phyloP scores from a whole-genome alignment of 2,888 invertebrate species.

The Conus canariensis region DNA sequence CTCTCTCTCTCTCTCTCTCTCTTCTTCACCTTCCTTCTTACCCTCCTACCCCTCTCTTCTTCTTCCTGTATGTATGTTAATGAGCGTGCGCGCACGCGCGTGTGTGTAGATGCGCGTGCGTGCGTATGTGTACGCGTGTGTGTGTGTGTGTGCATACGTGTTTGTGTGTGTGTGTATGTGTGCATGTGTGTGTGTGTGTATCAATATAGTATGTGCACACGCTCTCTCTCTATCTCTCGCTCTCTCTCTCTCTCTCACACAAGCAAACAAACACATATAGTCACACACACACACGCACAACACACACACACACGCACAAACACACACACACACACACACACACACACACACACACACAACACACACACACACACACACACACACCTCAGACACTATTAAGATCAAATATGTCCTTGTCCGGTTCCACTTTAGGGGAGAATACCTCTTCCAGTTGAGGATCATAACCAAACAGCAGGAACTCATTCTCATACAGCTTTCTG shows the following conservation, averaged over 20 bases:
- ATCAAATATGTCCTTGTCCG: constrained; percentile 22
- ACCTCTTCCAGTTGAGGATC: constrained; percentile 39
- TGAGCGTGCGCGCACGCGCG: background rate
- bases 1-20: too few relatives aligned
- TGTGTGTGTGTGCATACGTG: background rate
- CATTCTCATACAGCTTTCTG: constrained; percentile 23
- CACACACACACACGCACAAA: background rate
- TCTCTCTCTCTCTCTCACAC: background rate
- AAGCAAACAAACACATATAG: background rate
- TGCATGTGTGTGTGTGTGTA: background rate
- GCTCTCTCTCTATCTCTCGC: background rate
- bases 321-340: background rate
- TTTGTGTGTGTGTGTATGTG: background rate
- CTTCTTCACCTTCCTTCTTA: background rate
- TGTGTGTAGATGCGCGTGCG: background rate
- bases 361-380: background rate
- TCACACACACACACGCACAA: background rate
- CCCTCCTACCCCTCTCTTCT: background rate
- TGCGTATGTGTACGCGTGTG: background rate
- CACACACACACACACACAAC: background rate
- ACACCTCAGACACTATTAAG: background rate
- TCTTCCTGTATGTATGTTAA: background rate
- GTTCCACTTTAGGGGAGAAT: constrained; percentile 13
- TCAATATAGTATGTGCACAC: background rate
- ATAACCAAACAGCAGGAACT: constrained; percentile 44